Evolutionary conservation across 2,113 vertebrate species (phyloP), one percentile per base, ranked within the genome.

Genomic region (Dromiciops gliroides): DNA sequence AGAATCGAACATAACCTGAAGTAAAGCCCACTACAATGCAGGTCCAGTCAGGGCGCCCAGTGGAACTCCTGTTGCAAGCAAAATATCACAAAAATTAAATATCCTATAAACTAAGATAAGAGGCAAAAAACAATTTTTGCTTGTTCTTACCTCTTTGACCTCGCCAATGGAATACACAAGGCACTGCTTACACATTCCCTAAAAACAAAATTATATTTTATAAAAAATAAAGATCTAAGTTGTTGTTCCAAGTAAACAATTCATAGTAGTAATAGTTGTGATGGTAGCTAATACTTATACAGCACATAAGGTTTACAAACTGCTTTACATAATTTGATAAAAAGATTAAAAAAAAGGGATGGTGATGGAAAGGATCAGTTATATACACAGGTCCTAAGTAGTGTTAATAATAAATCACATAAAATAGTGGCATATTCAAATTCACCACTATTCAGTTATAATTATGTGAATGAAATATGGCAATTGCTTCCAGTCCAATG

Each of bases 41-140:
- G 12, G 99, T 99, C 99, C 99, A 99, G 97, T 99, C 99, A 19
- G 99, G 99, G 19, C 99, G 99, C 1, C 99, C 99, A 0, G 99
- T 99, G 89, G 99, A 99, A 95, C 99, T 99, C 98, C 99, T 99
- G 97, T 94, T 89, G 97, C 94, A 97, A 49, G 97, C 91, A 97
- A 93, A 98, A 50, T 88, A 0, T 90, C 0, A 93, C 14, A 0
- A 89, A 12, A 53, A 53, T 60, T 95, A 44, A 95, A 95, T 5
- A 31, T 56, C 90, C 93, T 88, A 95, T 25, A 37, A 24, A 48
- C 0, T 51, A 94, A 31, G 0, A 90, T 7, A 53, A 53, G 10
- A 94, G 28, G 5, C 0, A 67, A 48, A 28, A 10, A 10, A 8
- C 26, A 24, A 49, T 48, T 91, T 37, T 19, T 24, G 0, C 47